Base-by-base conservation (phyloP, 2,888 invertebrate genomes). In the Horisme vitalbata region DNA sequence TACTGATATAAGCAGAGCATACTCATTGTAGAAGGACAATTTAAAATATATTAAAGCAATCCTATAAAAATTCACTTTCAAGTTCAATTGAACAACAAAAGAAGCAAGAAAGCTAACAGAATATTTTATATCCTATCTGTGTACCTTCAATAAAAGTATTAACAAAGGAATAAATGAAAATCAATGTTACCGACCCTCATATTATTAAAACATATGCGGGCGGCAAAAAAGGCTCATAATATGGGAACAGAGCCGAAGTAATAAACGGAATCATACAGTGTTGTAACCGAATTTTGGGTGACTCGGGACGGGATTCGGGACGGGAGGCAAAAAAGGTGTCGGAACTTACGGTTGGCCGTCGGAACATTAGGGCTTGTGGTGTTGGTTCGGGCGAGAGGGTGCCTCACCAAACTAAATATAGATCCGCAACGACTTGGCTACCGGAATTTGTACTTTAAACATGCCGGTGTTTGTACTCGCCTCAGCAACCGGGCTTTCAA, bases 171-270 rank as follows among this genome's bases (percentile, higher is more conserved):
- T 67, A 63, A 68, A 67, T 59, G 44, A 56, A 68, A 71, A 71
- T 72, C 70, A 71, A 70, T 67, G 71, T 61, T 58, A 57, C 70
- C 65, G 62, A 66, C 71, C 75, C 73, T 72, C 72, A 57, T 65
- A 63, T 52, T 58, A n/a, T n/a, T n/a, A n/a, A 57, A 75, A 75
- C 75, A 77, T 65, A 83, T 84, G 84, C 81, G 82, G 82, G 82
- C 68, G 55, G 60, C 69, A 77, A 78, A 83, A 81, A 80, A 59
- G 52, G 48, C 57, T 61, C 57, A 65, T n/a, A n/a, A n/a, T 62
- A 64, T 55, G 57, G 60, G 63, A 47, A 43, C 33, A 26, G 28
- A 33, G 34, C 57, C 65, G 65, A 66, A 65, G 55, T 71, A 76
- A 76, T 79, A 78, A 79, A 80, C 71, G 65, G 64, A 74, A 80